These are phyloP conservation scores for Drosophila ohnishii DNA, from an alignment of 1,140 invertebrate genomes.

Conservation along the genomic window DNA sequence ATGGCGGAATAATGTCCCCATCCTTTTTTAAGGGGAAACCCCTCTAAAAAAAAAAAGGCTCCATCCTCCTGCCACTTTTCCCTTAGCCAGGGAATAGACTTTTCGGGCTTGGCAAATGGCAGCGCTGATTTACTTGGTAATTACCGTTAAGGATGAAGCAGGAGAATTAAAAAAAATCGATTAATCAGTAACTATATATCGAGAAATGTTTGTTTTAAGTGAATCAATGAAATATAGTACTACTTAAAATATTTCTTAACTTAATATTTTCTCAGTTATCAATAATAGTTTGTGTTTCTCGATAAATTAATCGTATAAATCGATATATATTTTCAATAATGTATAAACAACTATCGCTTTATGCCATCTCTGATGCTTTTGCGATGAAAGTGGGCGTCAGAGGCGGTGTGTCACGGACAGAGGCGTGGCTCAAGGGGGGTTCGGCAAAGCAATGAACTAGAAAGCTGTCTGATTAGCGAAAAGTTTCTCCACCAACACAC, in stretches of 20 bases:
- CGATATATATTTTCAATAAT: background rate
- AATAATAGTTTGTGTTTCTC: too few species aligned
- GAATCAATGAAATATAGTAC: too few species aligned
- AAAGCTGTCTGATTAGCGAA: constrained; percentile 80
- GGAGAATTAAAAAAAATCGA: background rate
- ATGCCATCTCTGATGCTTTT: constrained; percentile 29
- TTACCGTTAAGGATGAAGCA: constrained; percentile 53
- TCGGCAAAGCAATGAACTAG: constrained; percentile 75
- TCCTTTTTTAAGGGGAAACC: constrained; percentile 4
- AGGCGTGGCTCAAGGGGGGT: constrained; percentile 29
- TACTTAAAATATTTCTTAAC: too few species aligned
- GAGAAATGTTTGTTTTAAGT: too few species aligned
- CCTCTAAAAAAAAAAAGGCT: background rate
- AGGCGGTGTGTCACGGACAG: background rate
- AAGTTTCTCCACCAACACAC: constrained; percentile 60
- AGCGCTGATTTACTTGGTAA: constrained; percentile 79
- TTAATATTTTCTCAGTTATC: background rate
- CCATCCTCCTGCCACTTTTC: background rate
- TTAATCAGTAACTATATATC: too few species aligned
- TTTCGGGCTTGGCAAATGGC: constrained; percentile 78
- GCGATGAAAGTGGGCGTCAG: constrained; percentile 22
- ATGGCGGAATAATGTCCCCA: background rate
- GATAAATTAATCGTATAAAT: background rate
- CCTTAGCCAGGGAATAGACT: constrained; percentile 47
- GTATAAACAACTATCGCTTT: background rate